These are phyloP conservation scores for Verasper variegatus DNA, from an alignment of 2,113 vertebrate genomes.

Conservation along the genomic window DNA sequence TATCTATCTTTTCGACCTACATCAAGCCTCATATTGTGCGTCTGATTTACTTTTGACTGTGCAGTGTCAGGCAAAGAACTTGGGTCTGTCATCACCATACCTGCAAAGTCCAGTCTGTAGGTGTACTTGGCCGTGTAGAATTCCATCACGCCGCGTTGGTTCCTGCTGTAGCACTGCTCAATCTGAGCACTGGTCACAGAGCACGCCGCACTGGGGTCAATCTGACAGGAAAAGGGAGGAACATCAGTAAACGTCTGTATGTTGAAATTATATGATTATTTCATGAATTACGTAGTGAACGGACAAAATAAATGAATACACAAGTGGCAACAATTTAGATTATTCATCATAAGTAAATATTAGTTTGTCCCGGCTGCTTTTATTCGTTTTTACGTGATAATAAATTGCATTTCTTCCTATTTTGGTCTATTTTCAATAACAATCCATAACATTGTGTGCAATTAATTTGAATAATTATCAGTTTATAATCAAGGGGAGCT, in stretches of 20 bases:
- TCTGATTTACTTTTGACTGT: neutral
- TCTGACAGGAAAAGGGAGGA: slow-evolving; percentile 78
- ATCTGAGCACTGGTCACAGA: slow-evolving; percentile 95
- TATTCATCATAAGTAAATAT: neutral
- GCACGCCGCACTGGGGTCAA: slow-evolving; percentile 89
- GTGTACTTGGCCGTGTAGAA: slow-evolving; percentile 96
- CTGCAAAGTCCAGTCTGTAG: slow-evolving; percentile 92
- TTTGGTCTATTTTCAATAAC: neutral
- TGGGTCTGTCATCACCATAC: slow-evolving; percentile 71
- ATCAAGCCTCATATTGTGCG: no score
- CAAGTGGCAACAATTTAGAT: no score
- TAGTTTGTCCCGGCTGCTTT: neutral
- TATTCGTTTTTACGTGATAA: no score
- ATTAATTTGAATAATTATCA: no score
- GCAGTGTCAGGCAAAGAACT: no score
- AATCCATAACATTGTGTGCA: no score
- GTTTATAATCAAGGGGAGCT: no score
- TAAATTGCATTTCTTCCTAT: neutral
- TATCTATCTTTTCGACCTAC: neutral
- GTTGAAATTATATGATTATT: neutral
- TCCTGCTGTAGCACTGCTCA: slow-evolving; percentile 90
- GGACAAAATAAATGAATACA: neutral
- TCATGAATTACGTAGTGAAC: neutral
- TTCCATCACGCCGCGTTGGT: slow-evolving; percentile 89
- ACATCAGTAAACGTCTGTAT: neutral